Evolutionary conservation across 2,797 vertebrate species (phyloP), one percentile per base, ranked within the genome.

Genomic region (Dendrocincla fuliginosa): DNA sequence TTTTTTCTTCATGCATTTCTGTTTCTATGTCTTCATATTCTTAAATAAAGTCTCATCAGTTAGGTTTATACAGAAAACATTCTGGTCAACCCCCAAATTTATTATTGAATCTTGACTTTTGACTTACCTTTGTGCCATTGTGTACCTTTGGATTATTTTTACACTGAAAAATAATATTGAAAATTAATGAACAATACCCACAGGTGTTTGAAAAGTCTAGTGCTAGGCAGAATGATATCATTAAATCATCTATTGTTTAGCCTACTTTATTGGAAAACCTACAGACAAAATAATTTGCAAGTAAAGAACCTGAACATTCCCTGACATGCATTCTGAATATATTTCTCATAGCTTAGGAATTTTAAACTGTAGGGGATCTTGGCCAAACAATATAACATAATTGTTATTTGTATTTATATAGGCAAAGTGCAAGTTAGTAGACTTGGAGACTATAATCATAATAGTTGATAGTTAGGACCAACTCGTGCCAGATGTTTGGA

Each of bases 301-400:
- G 47, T 13, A 92, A 92, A 91, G 24, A 92, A 80, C 28, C 39
- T 56, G 42, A 81, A 78, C 93, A 80, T 91, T 80, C 47, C 82
- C 67, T 84, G 69, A 96, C 94, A 80, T 75, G 89, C 6, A 28
- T 90, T 95, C 64, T 87, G 52, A 89, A 74, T 76, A 56, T 89
- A 63, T 79, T 88, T 87, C 82, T 96, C 94, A 95, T 50, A 55
- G 39, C 50, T 71, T 60, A 95, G 74, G 82, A 96, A 95, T 95
- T 88, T 94, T 60, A 92, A 92, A 63, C 64, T 87, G 64, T 42
- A 67, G 67, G 15, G 22, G 15, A 93, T 60, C 16, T 0, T 4
- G 42, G 76, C 84, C 87, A 94, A 91, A 64, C 13, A 61, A 71
- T 70, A 67, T 65, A 87, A 70, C 10, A 55, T 82, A 92, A 91